These are phyloP conservation scores for Pseudomyrmex pallidus DNA, from an alignment of 1,140 invertebrate species.

Conservation along the genomic window DNA sequence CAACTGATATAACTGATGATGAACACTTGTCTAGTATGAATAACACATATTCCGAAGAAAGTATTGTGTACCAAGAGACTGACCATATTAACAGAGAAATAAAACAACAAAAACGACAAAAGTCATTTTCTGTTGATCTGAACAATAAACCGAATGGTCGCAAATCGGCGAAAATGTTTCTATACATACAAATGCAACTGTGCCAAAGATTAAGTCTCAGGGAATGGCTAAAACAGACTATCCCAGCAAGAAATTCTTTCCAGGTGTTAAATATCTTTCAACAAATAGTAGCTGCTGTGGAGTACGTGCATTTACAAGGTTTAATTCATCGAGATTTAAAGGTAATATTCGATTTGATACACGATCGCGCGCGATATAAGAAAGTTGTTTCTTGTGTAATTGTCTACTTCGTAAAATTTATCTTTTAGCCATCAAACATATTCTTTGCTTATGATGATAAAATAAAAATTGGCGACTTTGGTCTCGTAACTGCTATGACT, in stretches of 20 bases:
- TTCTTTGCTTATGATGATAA: constrained; percentile 96
- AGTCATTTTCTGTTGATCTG: constrained; percentile 82
- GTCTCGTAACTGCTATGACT: constrained; percentile 94
- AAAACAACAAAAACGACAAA: constrained; percentile 59
- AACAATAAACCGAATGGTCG: constrained; percentile 65
- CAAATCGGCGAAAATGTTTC: constrained; percentile 87
- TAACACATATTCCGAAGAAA: constrained; percentile 49
- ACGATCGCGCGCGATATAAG: background rate
- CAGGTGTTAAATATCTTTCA: constrained; percentile 92
- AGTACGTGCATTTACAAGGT: constrained; percentile 96
- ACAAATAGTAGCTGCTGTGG: constrained; percentile 97
- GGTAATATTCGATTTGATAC: constrained; percentile 82
- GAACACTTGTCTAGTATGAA: constrained; percentile 5
- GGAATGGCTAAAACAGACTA: constrained; percentile 92
- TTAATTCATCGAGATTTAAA: constrained; percentile 98
- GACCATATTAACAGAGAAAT: constrained; percentile 9
- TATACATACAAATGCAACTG: constrained; percentile 99
- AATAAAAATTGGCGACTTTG: constrained; percentile 99
- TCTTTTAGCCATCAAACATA: constrained; percentile 95
- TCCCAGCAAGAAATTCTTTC: constrained; percentile 80
- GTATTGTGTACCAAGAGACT: constrained; percentile 71
- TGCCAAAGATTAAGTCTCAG: constrained; percentile 95
- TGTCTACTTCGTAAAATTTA: constrained; percentile 27
- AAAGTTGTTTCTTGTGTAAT: constrained; percentile 47
- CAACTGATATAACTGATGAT: constrained; percentile 37